Evolutionary conservation across 2,113 vertebrate genomes (phyloP).

Genomic region (Felis chaus): DNA sequence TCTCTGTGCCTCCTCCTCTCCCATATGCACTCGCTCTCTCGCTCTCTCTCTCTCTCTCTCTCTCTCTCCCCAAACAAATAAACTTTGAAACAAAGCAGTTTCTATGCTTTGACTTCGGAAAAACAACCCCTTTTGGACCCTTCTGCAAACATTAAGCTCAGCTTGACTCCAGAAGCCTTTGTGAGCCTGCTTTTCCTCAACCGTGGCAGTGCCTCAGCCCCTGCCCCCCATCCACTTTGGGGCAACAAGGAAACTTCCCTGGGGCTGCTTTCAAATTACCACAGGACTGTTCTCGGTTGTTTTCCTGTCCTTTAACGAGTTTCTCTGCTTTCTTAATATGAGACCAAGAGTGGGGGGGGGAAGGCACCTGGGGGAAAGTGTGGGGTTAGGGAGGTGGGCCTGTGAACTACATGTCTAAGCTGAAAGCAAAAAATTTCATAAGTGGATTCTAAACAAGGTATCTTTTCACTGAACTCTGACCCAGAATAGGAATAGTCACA

Average conservation of each 20-base stretch:
- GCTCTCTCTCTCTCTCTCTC: too few relatives aligned
- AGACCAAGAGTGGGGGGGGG: not conserved
- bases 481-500: not conserved
- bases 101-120: not conserved
- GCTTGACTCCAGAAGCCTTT: not conserved
- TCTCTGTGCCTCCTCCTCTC: too few relatives aligned
- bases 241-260: not conserved
- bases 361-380: not conserved
- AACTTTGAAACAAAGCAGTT: too few relatives aligned
- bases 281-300: not conserved
- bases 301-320: not conserved
- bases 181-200: not conserved
- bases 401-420: not conserved
- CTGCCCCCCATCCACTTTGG: not conserved
- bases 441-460: not conserved
- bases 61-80: too few relatives aligned
- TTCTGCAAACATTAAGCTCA: not conserved
- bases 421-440: not conserved
- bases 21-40: too few relatives aligned
- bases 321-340: slow-evolving; percentile 6
- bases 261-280: not conserved
- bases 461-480: not conserved
- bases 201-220: not conserved
- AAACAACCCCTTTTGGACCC: not conserved
- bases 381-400: not conserved